Evolutionary conservation across 2,797 vertebrate species (phyloP).

Genomic region (Phoeniculus purpureus): DNA sequence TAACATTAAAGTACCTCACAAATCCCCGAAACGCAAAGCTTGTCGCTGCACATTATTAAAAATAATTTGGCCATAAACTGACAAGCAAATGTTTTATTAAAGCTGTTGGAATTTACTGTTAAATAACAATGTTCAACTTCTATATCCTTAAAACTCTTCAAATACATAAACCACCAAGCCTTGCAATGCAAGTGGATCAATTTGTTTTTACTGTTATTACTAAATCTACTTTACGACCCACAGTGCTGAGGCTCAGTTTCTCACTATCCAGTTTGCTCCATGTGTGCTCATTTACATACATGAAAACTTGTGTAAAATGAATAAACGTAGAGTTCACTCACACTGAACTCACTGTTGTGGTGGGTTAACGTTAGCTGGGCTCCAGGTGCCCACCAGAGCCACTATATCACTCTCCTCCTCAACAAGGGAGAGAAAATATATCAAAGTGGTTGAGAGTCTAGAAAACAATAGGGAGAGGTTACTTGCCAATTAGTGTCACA

Average conservation of each 20-base stretch:
- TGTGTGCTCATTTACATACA: neutral
- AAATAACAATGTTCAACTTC: conserved; percentile 30
- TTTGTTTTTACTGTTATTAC: conserved; percentile 26
- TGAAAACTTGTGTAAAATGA: neutral
- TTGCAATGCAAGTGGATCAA: conserved; percentile 1
- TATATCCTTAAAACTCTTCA: conserved; percentile 37
- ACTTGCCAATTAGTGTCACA: neutral
- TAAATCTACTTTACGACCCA: neutral
- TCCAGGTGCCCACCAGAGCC: neutral
- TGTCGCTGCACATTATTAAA: conserved; percentile 24
- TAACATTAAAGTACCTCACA: conserved; percentile 13
- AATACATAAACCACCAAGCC: neutral
- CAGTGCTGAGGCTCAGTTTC: neutral
- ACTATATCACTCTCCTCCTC: neutral
- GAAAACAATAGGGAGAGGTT: neutral
- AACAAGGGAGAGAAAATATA: neutral
- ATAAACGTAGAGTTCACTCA: neutral
- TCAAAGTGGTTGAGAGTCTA: neutral
- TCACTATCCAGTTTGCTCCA: neutral
- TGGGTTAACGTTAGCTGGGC: neutral
- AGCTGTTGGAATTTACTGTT: conserved; percentile 36
- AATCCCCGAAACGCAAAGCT: neutral
- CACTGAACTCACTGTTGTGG: neutral
- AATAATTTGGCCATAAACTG: conserved; percentile 39
- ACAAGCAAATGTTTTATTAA: conserved; percentile 49